Percentiles rank a stretch among this genome's conserved stretches.
These are phyloP conservation scores for Hyla sarda DNA, from an alignment of 2,113 vertebrate species.

Conservation along the genomic window DNA sequence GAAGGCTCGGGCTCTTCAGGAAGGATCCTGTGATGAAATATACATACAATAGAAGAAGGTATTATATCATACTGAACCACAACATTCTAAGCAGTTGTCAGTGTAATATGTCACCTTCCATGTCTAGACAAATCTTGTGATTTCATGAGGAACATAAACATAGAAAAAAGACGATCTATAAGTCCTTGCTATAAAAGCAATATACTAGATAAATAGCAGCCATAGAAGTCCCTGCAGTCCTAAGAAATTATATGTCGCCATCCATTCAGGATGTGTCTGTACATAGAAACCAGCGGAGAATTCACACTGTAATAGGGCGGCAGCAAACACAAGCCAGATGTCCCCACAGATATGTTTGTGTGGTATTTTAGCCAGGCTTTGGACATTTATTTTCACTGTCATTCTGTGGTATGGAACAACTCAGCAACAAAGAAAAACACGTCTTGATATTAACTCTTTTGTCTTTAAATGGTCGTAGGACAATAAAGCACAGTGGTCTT, in stretches of 20 bases:
- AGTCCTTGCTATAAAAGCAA: no score
- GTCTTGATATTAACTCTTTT: background rate
- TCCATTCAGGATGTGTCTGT: background rate
- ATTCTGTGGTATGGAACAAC: background rate
- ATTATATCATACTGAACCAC: background rate
- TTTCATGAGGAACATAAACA: background rate
- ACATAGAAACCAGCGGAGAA: background rate
- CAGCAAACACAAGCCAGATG: conserved; percentile 36
- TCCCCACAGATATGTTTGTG: conserved; percentile 1
- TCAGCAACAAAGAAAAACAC: background rate
- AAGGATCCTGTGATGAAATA: background rate
- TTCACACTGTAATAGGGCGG: background rate
- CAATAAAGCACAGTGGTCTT: background rate
- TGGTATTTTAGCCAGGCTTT: conserved; percentile 2
- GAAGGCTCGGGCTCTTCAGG: no score
- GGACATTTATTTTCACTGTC: background rate
- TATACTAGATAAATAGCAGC: background rate
- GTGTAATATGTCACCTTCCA: background rate
- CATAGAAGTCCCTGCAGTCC: background rate
- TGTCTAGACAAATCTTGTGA: background rate
- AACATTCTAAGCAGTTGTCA: background rate
- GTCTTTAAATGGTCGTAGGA: background rate
- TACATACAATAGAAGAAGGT: background rate
- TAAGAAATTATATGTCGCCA: background rate
- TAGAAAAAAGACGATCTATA: background rate